Conservation (phyloP, 2,888 invertebrate species). For the Spodoptera littoralis region DNA sequence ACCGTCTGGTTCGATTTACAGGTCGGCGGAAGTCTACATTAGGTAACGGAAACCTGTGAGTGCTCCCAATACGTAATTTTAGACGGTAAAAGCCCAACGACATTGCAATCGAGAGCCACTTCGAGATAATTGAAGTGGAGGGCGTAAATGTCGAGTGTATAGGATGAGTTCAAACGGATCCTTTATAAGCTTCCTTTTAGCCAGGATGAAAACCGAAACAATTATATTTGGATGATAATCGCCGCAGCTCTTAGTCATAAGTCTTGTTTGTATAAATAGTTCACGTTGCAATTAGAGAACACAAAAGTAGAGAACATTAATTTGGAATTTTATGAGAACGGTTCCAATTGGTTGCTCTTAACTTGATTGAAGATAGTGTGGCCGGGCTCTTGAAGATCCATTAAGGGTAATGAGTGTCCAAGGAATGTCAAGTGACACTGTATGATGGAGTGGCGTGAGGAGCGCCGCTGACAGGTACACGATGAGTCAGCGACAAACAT, state of each 20-base stretch:
- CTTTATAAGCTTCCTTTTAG: conserved; percentile 60
- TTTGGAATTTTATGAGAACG: conserved; percentile 64
- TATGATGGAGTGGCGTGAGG: conserved; percentile 79
- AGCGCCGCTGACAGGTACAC: conserved; percentile 82
- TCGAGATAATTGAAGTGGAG: conserved; percentile 71
- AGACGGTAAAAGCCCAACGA: conserved; percentile 72
- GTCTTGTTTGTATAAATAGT: conserved; percentile 51
- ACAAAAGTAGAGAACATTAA: conserved; percentile 52
- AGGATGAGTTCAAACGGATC: conserved; percentile 63
- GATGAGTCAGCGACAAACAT: conserved; percentile 78
- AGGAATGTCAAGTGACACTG: conserved; percentile 77
- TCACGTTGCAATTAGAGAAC: conserved; percentile 55
- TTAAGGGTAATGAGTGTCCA: conserved; percentile 81
- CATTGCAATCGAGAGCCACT: conserved; percentile 67
- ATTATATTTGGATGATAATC: conserved; percentile 60
- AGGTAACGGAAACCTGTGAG: conserved; percentile 81
- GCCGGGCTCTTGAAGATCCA: conserved; percentile 76
- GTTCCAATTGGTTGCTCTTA: conserved; percentile 65
- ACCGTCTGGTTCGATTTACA: conserved; percentile 80
- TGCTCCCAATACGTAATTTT: conserved; percentile 75
- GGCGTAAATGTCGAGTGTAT: conserved; percentile 54
- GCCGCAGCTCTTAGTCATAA: conserved; percentile 66
- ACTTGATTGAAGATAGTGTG: conserved; percentile 71
- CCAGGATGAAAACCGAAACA: conserved; percentile 58
- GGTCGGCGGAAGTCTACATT: conserved; percentile 83